These are phyloP conservation scores for Danio tinwini DNA, from an alignment of 2,797 vertebrate genomes.

Conservation along the genomic window DNA sequence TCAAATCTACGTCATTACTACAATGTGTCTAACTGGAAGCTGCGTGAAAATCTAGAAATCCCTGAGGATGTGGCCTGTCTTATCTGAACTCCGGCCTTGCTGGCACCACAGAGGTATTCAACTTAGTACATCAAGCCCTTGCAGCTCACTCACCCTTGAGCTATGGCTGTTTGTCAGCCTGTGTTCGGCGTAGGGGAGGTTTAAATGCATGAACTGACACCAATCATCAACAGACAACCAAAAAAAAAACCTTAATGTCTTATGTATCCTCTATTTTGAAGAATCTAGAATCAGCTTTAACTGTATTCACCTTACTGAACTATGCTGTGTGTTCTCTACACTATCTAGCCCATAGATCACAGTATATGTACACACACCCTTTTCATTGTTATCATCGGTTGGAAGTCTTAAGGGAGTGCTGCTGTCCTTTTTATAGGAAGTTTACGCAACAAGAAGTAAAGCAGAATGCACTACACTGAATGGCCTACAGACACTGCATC, in stretches of 20 bases:
- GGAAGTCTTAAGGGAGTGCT: slow-evolving; percentile 22
- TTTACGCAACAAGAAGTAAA: slow-evolving; percentile 36
- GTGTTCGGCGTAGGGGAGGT: not conserved
- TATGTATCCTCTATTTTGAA: slow-evolving; percentile 13
- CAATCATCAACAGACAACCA: not conserved
- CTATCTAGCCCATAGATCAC: slow-evolving; percentile 36
- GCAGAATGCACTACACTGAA: not conserved
- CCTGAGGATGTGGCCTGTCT: slow-evolving; percentile 35
- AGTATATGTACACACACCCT: slow-evolving; percentile 40
- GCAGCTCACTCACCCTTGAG: slow-evolving; percentile 29
- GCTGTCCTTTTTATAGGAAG: slow-evolving; percentile 18
- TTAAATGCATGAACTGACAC: slow-evolving; percentile 1
- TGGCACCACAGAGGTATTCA: slow-evolving; percentile 33
- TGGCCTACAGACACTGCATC: not conserved
- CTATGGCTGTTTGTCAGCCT: slow-evolving; percentile 1
- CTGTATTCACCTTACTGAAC: slow-evolving; percentile 1
- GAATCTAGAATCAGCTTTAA: not conserved
- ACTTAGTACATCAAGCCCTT: slow-evolving; percentile 26
- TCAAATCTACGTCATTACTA: slow-evolving; percentile 4
- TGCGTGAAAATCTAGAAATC: slow-evolving; percentile 16
- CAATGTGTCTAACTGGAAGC: slow-evolving; percentile 5
- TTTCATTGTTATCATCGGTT: slow-evolving; percentile 23
- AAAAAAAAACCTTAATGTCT: not conserved
- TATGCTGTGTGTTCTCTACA: not conserved
- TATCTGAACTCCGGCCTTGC: slow-evolving; percentile 46